phyloP scores from a whole-genome alignment of 1,140 invertebrate species.

The Phymorhynchus buccinoides region DNA sequence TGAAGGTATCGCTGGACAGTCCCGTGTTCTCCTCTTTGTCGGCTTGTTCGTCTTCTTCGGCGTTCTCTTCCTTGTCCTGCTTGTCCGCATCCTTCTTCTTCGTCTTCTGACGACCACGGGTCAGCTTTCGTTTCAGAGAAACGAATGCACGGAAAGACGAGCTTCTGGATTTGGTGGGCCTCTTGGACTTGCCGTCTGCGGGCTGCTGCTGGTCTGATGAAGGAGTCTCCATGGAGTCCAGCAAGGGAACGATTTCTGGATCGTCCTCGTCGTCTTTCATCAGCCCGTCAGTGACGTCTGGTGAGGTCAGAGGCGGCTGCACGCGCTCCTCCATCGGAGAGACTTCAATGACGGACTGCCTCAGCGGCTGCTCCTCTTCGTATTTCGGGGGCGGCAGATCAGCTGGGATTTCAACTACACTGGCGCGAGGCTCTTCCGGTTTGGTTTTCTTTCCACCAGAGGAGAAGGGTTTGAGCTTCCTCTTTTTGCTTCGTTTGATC shows the following conservation, averaged over 20 bases:
- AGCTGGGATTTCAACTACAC: neutral
- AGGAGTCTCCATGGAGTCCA: neutral
- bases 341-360: neutral
- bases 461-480: conserved; percentile 18
- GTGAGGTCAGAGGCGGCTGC: neutral
- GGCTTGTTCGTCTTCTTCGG: conserved; percentile 6
- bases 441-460: conserved; percentile 20
- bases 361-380: conserved; percentile 10
- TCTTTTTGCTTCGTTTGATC: conserved; percentile 21
- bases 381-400: conserved; percentile 23
- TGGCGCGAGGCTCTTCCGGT: neutral
- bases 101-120: conserved; percentile 39
- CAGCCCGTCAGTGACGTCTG: neutral
- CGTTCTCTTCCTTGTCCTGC: conserved; percentile 29
- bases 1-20: conserved; percentile 45
- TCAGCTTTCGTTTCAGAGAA: conserved; percentile 48
- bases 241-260: neutral
- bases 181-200: conserved; percentile 3
- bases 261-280: neutral
- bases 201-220: neutral
- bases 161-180: conserved; percentile 42
- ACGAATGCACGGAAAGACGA: conserved; percentile 44
- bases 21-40: conserved; percentile 20
- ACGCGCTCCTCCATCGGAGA: neutral
- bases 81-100: conserved; percentile 9